Evolutionary conservation across 1,140 invertebrate species (phyloP).

Genomic region (Penaeus vannamei): DNA sequence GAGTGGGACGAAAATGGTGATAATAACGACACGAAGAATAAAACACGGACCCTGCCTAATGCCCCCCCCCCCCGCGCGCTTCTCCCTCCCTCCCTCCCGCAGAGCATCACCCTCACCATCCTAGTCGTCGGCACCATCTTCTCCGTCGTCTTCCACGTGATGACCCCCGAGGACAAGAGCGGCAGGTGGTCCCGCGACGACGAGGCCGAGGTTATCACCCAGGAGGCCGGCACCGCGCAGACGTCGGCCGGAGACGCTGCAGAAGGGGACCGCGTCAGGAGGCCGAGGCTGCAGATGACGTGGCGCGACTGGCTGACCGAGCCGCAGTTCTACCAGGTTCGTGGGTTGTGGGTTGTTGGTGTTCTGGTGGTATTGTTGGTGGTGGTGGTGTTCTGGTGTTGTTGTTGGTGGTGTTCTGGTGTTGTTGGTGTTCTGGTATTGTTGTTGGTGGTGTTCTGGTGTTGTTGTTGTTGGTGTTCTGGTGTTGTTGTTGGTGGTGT

Average conservation of each 20-base stretch:
- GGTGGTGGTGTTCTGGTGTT: not conserved
- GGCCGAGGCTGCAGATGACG: not conserved
- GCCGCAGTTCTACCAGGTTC: slow-evolving; percentile 50
- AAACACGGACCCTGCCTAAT: too few relatives aligned
- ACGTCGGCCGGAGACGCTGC: not conserved
- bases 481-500: too few relatives aligned
- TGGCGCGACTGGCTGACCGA: slow-evolving; percentile 51
- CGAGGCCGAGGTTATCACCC: not conserved
- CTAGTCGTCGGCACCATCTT: slow-evolving; percentile 80
- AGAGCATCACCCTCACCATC: slow-evolving; percentile 83
- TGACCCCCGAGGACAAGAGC: slow-evolving; percentile 71
- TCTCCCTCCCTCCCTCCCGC: slow-evolving; percentile 69
- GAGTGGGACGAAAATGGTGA: too few relatives aligned
- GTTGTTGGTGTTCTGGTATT: too few relatives aligned
- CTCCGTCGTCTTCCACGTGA: slow-evolving; percentile 83
- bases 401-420: too few relatives aligned
- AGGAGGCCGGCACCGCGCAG: slow-evolving; percentile 2
- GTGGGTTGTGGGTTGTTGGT: not conserved
- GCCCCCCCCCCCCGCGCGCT: too few relatives aligned
- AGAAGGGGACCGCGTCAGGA: not conserved
- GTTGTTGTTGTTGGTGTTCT: too few relatives aligned
- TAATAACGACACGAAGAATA: too few relatives aligned
- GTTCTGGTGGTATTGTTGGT: too few relatives aligned
- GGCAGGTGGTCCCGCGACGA: not conserved
- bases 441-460: too few relatives aligned